Base-by-base conservation (phyloP, 2,888 invertebrate species). In the Galerucella calmariensis region DNA sequence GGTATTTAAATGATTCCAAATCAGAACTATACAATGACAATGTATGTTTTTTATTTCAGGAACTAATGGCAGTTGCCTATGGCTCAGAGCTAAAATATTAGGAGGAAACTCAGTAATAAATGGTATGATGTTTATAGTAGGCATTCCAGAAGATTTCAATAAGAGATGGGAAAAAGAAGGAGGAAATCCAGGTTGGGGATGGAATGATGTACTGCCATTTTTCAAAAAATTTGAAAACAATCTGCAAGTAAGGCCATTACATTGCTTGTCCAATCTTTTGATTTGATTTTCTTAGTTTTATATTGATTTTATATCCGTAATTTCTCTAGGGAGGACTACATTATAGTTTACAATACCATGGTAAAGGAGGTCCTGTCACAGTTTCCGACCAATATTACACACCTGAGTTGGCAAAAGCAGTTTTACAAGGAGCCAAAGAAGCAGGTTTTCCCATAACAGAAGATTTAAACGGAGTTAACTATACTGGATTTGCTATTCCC, bases 51-150 rank as follows among this genome's bases (percentile, higher is more conserved):
- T 48, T 4, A 56, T 56, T 48, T 46, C 14, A 71, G 71, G 41
- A 51, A 65, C 48, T 41, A 89, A 88, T 0, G 89, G 90, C 1
- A 86, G 87, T 0, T 92, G 92, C 82, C 88, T 87, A 16, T 93
- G 93, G 93, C 91, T 92, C 0, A 88, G 93, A 70, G 94, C 91
- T 1, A 94, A 93, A 84, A 92, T 86, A 8, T 84, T 89, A 83
- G 95, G 94, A 8, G 95, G 94, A 0, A 90, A 90, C 77, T 90
- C 91, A 51, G 91, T 91, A 0, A 90, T 92, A 73, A 94, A 95
- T 83, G 91, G 90, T 82, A 90, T 93, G 90, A 90, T 90, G 41
- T 91, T 91, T 83, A 89, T 90, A 75, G 86, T 91, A 81, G 91
- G 91, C 0, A 89, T 89, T 72, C 89, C 87, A 62, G 84, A 87